Conservation (phyloP, 2,797 vertebrate species). For the Delichon dasypus region DNA sequence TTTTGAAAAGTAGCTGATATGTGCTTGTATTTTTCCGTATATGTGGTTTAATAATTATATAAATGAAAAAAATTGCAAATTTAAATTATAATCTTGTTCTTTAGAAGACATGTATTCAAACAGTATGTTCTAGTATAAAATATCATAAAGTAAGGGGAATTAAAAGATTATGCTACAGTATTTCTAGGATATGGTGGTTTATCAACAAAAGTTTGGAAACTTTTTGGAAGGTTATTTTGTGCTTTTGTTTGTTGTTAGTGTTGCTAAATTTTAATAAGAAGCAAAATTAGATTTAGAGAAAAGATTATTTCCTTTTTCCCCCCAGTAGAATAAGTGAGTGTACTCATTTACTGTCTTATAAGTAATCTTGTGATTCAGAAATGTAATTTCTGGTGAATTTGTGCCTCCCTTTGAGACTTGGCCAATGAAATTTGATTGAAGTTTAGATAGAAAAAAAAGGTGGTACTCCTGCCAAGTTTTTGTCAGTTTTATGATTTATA, state of each 20-base stretch:
- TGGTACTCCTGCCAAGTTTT: conserved; percentile 40
- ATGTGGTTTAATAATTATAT: not conserved
- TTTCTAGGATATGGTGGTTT: not conserved
- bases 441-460: not conserved
- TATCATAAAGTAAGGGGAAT: not conserved
- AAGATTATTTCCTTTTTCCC: fast-evolving
- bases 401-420: not conserved
- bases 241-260: not conserved
- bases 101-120: not conserved
- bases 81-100: not conserved
- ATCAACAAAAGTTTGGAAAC: not conserved
- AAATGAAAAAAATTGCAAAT: not conserved
- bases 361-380: conserved; percentile 1
- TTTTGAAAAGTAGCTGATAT: not conserved
- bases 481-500: conserved; percentile 44
- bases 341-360: not conserved
- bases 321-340: not conserved
- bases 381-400: conserved; percentile 21
- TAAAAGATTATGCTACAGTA: not conserved
- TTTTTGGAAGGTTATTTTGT: not conserved
- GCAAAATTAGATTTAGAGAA: not conserved
- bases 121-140: not conserved
- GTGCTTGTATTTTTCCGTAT: not conserved
- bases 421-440: conserved; percentile 25
- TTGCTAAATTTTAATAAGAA: not conserved